phyloP scores from a whole-genome alignment of 2,113 vertebrate species.

The Myrmophylax atrothorax region DNA sequence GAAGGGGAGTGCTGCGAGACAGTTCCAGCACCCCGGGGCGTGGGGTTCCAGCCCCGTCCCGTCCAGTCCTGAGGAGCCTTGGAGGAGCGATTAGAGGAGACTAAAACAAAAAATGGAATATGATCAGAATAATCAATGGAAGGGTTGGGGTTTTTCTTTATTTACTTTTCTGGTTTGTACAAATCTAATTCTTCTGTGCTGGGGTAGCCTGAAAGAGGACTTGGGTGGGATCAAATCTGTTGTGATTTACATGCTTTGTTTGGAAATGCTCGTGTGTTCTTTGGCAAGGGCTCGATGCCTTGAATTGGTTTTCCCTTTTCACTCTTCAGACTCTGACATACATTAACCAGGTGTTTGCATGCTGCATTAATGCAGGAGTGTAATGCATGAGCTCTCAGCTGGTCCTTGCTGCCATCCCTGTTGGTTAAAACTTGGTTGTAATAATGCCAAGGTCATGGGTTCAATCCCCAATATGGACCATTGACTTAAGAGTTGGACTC shows the following conservation, averaged over 20 bases:
- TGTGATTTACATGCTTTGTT: background rate
- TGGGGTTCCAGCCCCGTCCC: too few relatives aligned
- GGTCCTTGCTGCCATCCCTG: background rate
- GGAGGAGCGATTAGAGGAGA: background rate
- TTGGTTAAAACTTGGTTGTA: too few relatives aligned
- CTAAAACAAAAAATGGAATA: background rate
- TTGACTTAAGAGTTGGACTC: too few relatives aligned
- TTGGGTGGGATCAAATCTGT: background rate
- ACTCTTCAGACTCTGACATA: too few relatives aligned
- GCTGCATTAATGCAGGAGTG: fast-evolving
- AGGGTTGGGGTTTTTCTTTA: too few relatives aligned
- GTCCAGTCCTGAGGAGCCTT: background rate
- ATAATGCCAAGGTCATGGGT: too few relatives aligned
- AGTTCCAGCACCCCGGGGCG: background rate
- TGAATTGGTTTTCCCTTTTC: fast-evolving
- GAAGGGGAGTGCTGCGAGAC: fast-evolving
- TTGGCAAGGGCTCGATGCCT: background rate
- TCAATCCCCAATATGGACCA: too few relatives aligned
- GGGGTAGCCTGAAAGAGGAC: background rate
- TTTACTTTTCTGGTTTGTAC: too few relatives aligned
- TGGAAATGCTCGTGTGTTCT: background rate
- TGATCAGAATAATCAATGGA: background rate
- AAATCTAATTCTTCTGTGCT: background rate
- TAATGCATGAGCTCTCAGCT: background rate
- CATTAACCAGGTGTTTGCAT: fast-evolving